Conservation (phyloP, 2,113 vertebrate species). For the Alethe castanea region DNA sequence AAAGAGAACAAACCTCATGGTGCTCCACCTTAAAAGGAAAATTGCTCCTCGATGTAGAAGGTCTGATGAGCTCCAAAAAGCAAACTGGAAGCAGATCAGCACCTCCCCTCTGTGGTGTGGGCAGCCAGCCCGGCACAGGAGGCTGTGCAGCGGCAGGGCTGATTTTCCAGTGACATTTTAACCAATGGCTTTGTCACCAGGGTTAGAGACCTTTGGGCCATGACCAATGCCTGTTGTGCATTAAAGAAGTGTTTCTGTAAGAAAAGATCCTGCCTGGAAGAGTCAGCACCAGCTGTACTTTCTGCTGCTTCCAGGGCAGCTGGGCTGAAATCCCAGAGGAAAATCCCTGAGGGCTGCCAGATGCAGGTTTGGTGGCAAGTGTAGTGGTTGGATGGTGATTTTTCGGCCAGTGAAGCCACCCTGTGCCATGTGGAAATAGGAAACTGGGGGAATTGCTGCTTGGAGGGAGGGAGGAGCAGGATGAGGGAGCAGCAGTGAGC, state of each 20-base stretch:
- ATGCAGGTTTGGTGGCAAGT: rapidly evolving
- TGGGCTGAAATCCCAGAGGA: background rate
- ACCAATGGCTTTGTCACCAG: background rate
- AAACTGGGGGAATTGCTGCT: background rate
- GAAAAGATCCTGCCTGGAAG: background rate
- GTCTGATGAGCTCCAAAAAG: slow-evolving; percentile 43
- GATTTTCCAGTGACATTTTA: background rate
- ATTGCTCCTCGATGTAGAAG: slow-evolving; percentile 2
- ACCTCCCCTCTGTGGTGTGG: background rate
- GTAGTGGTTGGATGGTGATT: rapidly evolving
- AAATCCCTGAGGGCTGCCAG: background rate
- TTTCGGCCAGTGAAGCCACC: background rate
- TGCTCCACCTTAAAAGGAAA: slow-evolving; percentile 57
- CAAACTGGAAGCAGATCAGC: slow-evolving; percentile 68
- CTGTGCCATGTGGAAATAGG: background rate
- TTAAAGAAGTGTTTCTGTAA: background rate
- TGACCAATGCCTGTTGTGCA: background rate
- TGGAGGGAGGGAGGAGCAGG: background rate
- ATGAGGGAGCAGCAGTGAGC: background rate
- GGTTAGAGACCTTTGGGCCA: background rate
- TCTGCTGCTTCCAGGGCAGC: background rate
- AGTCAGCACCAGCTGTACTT: background rate
- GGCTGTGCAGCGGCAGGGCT: background rate
- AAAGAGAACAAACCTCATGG: slow-evolving; percentile 8
- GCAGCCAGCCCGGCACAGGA: background rate